Evolutionary conservation across 2,113 vertebrate species (phyloP).

Genomic region (Copsychus sechellarum): DNA sequence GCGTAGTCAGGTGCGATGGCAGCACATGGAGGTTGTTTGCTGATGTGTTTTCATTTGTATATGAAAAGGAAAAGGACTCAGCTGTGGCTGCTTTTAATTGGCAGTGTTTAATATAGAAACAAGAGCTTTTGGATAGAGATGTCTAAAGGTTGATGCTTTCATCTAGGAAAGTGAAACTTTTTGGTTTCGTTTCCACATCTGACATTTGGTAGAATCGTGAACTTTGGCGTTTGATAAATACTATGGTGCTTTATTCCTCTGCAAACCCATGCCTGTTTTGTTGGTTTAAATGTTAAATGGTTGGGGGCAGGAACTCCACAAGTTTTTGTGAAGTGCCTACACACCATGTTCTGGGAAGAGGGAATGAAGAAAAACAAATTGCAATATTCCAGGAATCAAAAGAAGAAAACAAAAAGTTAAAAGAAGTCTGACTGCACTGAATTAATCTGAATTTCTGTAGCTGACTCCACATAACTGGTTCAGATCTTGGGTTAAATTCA

Average conservation of each 20-base stretch:
- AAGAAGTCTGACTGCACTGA: not conserved
- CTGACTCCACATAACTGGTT: not conserved
- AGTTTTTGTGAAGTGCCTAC: not conserved
- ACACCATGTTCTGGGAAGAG: not conserved
- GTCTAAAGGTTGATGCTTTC: not conserved
- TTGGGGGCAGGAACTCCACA: not conserved
- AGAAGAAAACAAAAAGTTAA: not conserved
- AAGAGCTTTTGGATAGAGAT: not conserved
- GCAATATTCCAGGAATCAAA: not conserved
- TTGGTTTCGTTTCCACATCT: not conserved
- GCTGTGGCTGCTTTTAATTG: not conserved
- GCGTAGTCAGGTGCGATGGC: not conserved
- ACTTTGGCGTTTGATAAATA: not conserved
- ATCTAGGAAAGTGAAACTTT: not conserved
- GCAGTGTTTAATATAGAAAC: not conserved
- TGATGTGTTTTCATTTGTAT: not conserved
- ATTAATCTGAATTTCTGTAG: not conserved
- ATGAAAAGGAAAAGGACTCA: not conserved
- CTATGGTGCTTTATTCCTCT: not conserved
- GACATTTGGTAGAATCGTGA: not conserved
- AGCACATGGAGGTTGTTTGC: not conserved
- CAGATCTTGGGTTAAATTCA: not conserved
- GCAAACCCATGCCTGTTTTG: not conserved
- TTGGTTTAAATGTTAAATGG: not conserved
- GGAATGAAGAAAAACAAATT: not conserved